Percentiles rank a stretch among this genome's conserved stretches.
Evolutionary conservation across 2,888 invertebrate species (phyloP).

Genomic region (Limnephilus auricula): DNA sequence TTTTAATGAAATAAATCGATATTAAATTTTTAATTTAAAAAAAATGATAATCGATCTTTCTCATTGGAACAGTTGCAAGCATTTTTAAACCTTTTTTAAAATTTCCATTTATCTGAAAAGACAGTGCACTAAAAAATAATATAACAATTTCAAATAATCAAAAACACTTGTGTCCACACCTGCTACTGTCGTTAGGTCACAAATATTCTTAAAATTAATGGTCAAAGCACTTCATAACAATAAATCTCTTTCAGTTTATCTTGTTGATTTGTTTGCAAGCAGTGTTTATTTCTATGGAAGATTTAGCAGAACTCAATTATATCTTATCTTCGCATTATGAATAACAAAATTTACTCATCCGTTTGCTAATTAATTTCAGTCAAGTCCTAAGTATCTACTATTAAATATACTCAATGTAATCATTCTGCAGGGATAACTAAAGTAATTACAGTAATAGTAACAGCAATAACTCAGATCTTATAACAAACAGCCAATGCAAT

Average conservation of each 20-base stretch:
- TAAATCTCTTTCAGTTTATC: background rate
- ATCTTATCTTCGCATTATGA: background rate
- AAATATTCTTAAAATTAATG: background rate
- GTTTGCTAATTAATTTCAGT: background rate
- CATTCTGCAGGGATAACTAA: background rate
- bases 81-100: too few relatives aligned
- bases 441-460: background rate
- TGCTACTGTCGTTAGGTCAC: background rate
- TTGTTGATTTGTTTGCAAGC: background rate
- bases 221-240: background rate
- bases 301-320: background rate
- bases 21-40: too few relatives aligned
- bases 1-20: too few relatives aligned
- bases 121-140: too few relatives aligned
- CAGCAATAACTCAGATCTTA: background rate
- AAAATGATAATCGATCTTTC: too few relatives aligned
- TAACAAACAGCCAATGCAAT: background rate
- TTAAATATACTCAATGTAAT: too few relatives aligned
- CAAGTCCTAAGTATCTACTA: background rate
- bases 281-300: background rate
- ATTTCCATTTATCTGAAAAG: too few relatives aligned
- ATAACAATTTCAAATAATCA: too few relatives aligned
- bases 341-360: background rate
- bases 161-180: background rate
- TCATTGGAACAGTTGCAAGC: too few relatives aligned